Base-by-base conservation (phyloP, 2,797 vertebrate species). In the Danio jaintianensis region DNA sequence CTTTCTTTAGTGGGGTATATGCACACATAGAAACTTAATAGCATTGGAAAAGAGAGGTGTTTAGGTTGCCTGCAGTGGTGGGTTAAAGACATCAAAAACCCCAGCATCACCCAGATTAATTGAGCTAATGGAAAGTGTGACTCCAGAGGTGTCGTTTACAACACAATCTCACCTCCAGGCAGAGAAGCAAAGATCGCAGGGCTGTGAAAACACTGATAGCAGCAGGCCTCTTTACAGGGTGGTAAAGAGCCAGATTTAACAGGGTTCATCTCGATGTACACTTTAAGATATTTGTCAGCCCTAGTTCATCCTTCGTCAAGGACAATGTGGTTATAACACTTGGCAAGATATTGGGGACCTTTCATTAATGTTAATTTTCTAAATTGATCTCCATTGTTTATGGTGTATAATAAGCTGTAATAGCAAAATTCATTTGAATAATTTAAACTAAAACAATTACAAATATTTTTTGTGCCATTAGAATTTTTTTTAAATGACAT, bases 121-220 rank as follows among this genome's bases (percentile, higher is more conserved):
- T 58, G 70, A 84, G 74, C 80, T 78, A 83, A 84, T 84, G 83
- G 83, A 85, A 86, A 85, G 85, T 83, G 83, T 84, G 83, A 84
- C 75, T 85, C 59, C 64, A 75, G 62, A 82, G 79, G 85, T 83
- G 82, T 86, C 73, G 55, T 84, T 86, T 86, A 86, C 83, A 63
- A 66, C 61, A 73, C 71, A 70, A 81, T 77, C 85, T 83, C 81
- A 59, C 78, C 78, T 83, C 45, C 75, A 83, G 71, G 75, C 78
- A 69, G 20, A 85, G 75, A 72, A 83, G 43, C 82, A 86, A 83
- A 79, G 82, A 85, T 85, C 80, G 78, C 81, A 80, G 83, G 69
- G 13, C 83, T 83, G 82, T 86, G 78, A 87, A 87, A 79, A 58
- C 66, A 75, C 55, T 45, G 80, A 73, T 53, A 76, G 70, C 36